phyloP scores from a whole-genome alignment of 2,888 invertebrate species.

The Panzeria rudis region DNA sequence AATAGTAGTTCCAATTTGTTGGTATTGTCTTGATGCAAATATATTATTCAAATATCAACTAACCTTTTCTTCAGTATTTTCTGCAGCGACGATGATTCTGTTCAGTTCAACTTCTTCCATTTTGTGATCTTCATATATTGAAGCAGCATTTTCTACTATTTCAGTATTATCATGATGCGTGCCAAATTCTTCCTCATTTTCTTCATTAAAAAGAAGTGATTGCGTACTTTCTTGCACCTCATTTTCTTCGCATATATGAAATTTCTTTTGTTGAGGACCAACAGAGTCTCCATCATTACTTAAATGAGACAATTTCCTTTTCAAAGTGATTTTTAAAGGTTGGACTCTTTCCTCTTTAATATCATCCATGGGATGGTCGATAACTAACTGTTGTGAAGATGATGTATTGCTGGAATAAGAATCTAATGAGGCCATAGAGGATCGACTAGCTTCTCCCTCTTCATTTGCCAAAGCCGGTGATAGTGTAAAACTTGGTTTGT shows the following conservation, averaged over 20 bases:
- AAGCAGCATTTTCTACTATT: background rate
- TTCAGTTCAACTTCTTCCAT: background rate
- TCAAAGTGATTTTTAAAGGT: slow-evolving; percentile 73
- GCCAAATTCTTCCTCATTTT: background rate
- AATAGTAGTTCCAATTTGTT: too few species aligned
- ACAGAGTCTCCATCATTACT: slow-evolving; percentile 66
- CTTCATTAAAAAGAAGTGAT: background rate
- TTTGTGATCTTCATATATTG: background rate
- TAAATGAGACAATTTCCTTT: slow-evolving; percentile 75
- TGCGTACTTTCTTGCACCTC: background rate
- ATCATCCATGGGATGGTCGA: slow-evolving; percentile 81
- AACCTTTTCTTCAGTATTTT: slow-evolving; percentile 38
- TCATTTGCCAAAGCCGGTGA: slow-evolving; percentile 9
- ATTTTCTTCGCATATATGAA: slow-evolving; percentile 68
- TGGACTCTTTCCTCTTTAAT: slow-evolving; percentile 73
- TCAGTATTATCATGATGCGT: background rate
- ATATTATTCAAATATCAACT: background rate
- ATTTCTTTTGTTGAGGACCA: slow-evolving; percentile 72
- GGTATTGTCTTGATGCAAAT: too few species aligned
- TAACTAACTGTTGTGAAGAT: slow-evolving; percentile 81
- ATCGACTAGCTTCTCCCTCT: slow-evolving; percentile 72
- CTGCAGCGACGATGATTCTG: background rate
- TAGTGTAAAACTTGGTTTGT: background rate
- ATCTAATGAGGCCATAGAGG: slow-evolving; percentile 63
- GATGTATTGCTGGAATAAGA: slow-evolving; percentile 78